A percentile compares a stretch with the other conserved stretches of the same genome.
Evolutionary conservation across 2,113 vertebrate species (phyloP).

Genomic region (Amphiprion ocellaris): DNA sequence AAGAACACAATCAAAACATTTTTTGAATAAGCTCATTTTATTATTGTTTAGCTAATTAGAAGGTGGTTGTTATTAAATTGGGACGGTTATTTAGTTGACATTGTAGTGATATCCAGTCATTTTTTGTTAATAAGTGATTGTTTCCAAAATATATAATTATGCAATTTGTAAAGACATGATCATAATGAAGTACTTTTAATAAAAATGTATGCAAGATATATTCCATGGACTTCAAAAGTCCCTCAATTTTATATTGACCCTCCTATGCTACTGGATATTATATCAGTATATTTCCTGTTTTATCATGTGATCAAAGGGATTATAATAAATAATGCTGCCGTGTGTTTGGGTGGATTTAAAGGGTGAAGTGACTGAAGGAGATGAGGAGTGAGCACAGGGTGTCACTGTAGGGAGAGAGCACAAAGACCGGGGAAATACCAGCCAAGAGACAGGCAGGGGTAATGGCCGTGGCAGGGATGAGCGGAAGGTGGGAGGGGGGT

Average conservation of each 20-base stretch:
- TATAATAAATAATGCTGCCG: background rate
- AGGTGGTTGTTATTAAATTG: too few species aligned
- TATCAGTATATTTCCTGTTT: background rate
- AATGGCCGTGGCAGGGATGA: conserved; percentile 48
- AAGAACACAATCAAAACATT: too few species aligned
- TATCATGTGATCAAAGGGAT: conserved; percentile 10
- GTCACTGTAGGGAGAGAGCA: conserved; percentile 32
- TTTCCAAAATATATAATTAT: too few species aligned
- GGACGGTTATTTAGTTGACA: too few species aligned
- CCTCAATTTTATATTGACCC: background rate
- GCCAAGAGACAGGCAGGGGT: conserved; percentile 36
- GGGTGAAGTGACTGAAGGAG: conserved; percentile 24
- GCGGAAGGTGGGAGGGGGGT: conserved; percentile 39
- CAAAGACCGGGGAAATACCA: conserved; percentile 37
- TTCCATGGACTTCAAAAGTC: too few species aligned
- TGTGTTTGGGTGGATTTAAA: conserved; percentile 23
- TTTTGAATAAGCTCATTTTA: too few species aligned
- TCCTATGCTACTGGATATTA: background rate
- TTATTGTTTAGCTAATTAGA: too few species aligned
- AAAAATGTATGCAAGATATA: too few species aligned
- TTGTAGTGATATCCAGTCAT: too few species aligned
- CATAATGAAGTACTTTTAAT: too few species aligned
- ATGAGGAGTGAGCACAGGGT: conserved; percentile 10
- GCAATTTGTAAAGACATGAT: too few species aligned
- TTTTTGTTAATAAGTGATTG: too few species aligned